phyloP scores from a whole-genome alignment of 2,113 vertebrate species.

The Tinamus guttatus region DNA sequence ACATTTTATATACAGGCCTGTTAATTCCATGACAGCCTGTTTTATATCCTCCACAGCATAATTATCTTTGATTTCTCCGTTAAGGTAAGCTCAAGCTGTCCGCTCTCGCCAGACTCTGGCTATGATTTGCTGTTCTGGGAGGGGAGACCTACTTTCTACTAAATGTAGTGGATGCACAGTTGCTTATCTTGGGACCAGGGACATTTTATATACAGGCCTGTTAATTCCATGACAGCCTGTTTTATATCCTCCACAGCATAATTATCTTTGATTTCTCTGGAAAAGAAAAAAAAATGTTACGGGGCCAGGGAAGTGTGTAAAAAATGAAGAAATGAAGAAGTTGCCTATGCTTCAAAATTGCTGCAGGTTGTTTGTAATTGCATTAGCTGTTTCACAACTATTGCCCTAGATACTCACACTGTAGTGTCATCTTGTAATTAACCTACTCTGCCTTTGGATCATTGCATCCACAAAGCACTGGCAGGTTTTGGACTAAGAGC shows the following conservation, averaged over 20 bases:
- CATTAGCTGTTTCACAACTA: background rate
- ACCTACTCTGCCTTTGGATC: slow-evolving; percentile 9
- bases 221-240: background rate
- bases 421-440: background rate
- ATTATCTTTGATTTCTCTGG: background rate
- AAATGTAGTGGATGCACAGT: background rate
- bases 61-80: background rate
- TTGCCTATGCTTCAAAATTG: background rate
- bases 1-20: background rate
- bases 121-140: background rate
- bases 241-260: background rate
- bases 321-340: background rate
- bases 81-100: background rate
- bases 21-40: background rate
- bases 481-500: slow-evolving; percentile 11
- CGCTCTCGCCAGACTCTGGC: background rate
- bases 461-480: background rate
- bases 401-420: background rate
- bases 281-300: background rate
- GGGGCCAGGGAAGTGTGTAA: background rate
- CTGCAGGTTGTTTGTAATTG: background rate
- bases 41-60: background rate
- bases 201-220: background rate
- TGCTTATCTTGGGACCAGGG: background rate
- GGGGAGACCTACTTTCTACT: background rate